Percentiles rank a stretch among this genome's conserved stretches.
phyloP scores from a whole-genome alignment of 1,140 invertebrate species.

The Procambarus virginalis region DNA sequence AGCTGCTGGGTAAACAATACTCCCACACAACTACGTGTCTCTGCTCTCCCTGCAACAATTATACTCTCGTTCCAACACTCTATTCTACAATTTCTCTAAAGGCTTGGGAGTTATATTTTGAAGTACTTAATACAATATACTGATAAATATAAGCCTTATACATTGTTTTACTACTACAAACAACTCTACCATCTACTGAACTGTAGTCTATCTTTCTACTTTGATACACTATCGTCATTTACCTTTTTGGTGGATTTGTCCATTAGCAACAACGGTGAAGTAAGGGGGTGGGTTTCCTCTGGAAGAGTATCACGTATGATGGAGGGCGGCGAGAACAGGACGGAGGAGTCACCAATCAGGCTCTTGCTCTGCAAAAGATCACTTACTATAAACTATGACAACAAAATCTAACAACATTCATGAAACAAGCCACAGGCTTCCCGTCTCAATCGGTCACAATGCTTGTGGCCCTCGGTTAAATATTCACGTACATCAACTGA shows the following conservation, averaged over 20 bases:
- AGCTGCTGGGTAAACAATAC: not conserved
- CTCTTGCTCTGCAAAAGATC: constrained; percentile 83
- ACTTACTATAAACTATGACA: no score
- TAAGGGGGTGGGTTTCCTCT: constrained; percentile 72
- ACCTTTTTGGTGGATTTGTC: constrained; percentile 61
- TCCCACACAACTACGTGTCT: not conserved
- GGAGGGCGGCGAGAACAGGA: constrained; percentile 89
- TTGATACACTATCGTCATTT: not conserved
- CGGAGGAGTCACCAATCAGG: constrained; percentile 84
- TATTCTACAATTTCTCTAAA: not conserved
- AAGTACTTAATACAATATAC: not conserved
- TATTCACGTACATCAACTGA: no score
- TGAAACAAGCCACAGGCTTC: no score
- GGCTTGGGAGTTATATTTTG: not conserved
- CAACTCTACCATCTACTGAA: constrained; percentile 16
- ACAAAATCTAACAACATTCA: no score
- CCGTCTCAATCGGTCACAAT: no score
- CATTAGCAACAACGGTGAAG: not conserved
- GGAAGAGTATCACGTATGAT: constrained; percentile 80
- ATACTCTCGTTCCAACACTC: not conserved
- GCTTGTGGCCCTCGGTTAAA: no score
- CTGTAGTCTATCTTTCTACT: constrained; percentile 17
- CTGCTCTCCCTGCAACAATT: not conserved
- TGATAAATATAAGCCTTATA: not conserved
- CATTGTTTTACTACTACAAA: not conserved